These are phyloP conservation scores for Eulemur mongoz DNA, from an alignment of 2,797 vertebrate species.

Conservation along the genomic window DNA sequence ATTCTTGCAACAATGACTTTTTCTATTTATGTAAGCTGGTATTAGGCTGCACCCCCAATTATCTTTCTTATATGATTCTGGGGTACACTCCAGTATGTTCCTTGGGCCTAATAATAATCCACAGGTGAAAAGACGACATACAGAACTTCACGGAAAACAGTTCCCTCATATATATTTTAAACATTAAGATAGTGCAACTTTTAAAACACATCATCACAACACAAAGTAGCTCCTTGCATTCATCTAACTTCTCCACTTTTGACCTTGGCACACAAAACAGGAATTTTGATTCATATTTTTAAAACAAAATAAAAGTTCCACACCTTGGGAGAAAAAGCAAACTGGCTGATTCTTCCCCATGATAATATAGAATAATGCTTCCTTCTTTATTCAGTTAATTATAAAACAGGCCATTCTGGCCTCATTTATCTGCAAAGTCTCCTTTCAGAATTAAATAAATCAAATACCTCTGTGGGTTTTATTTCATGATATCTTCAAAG, in stretches of 20 bases:
- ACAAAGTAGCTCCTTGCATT: conserved; percentile 88
- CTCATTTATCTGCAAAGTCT: conserved; percentile 84
- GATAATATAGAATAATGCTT: conserved; percentile 80
- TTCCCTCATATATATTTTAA: conserved; percentile 87
- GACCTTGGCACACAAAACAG: conserved; percentile 97
- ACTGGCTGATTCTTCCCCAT: conserved; percentile 84
- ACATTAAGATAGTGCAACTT: conserved; percentile 95
- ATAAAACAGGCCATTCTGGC: conserved; percentile 81
- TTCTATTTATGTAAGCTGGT: conserved; percentile 72
- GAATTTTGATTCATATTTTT: conserved; percentile 86
- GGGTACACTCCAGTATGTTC: conserved; percentile 85
- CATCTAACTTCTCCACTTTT: conserved; percentile 86
- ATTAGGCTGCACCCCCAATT: conserved; percentile 87
- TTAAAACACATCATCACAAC: conserved; percentile 88
- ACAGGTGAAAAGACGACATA: conserved; percentile 87
- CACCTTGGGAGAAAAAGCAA: conserved; percentile 82
- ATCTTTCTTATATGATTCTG: conserved; percentile 84
- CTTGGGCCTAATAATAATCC: conserved; percentile 85
- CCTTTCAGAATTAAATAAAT: conserved; percentile 87
- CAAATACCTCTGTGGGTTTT: conserved; percentile 82
- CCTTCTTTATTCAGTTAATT: conserved; percentile 79
- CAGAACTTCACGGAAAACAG: conserved; percentile 86
- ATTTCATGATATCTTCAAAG: conserved; percentile 81
- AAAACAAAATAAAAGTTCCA: conserved; percentile 80
- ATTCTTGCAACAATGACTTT: conserved; percentile 83